Evolutionary conservation across 2,797 vertebrate species (phyloP), one percentile per base, ranked within the genome.

Genomic region (Sternarchorhynchus goeldii): DNA sequence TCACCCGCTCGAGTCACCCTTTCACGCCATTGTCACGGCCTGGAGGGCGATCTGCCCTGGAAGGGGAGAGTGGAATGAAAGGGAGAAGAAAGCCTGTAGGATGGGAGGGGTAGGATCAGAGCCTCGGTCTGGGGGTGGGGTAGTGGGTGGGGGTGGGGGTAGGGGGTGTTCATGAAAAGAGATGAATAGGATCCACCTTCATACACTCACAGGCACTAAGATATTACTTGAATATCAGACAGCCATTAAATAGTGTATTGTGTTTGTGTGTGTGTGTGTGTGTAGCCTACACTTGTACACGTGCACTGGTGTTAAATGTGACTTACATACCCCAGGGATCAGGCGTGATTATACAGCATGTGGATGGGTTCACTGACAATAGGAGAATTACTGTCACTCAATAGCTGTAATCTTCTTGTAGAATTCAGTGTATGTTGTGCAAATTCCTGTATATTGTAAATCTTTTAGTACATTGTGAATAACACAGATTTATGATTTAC

Each of bases 11-110:
- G 10, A 73, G 56, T 81, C 82, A 79, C 45, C 81, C 76, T 80
- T 87, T 88, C 82, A 87, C 74, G 55, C 74, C 73, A 65, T 83
- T 84, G 79, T 85, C 80, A 79, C 50, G 75, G 64, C 57, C 68
- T 41, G 50, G 31, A 81, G 53, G 74, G 58, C 73, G 65, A 59
- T 72, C 71, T 77, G 75, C 53, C 56, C 59, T 45, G 71, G 73
- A 79, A 78, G 71, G 29, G 32, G 39, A 25, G 53, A 20, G 68
- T 63, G 7, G 67, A 34, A 72, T 85, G 57, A 87, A 86, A 86
- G 74, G 81, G 45, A 73, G 75, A 73, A 68, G 74, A 83, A 69
- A 70, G 45, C 1, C 45, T 39, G 18, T 53, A 55, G 34, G 55
- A 29, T 53, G 71, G 72, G 59, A 36, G 66, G 60, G 75, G 68